phyloP scores from a whole-genome alignment of 1,140 invertebrate species.

The Anoplolepis gracilipes region DNA sequence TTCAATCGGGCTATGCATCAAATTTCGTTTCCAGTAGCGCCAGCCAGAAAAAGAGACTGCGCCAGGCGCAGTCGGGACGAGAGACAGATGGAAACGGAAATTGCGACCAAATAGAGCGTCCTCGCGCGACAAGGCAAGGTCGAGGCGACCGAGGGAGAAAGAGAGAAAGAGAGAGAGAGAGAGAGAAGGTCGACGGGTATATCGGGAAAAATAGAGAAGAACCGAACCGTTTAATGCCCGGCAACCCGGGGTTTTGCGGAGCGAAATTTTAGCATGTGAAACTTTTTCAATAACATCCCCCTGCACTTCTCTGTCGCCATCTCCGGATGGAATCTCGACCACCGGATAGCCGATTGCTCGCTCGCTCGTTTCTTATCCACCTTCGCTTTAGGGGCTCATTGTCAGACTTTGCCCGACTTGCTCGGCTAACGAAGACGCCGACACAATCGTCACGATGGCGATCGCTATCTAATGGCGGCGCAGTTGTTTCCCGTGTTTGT shows the following conservation, averaged over 20 bases:
- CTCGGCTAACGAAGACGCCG: slow-evolving; percentile 33
- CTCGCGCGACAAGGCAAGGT: slow-evolving; percentile 30
- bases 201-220: slow-evolving; percentile 63
- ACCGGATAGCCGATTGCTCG: neutral
- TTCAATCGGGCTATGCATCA: slow-evolving; percentile 62
- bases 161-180: no score
- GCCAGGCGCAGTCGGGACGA: slow-evolving; percentile 46
- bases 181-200: neutral
- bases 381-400: neutral
- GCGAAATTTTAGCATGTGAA: slow-evolving; percentile 46
- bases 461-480: slow-evolving; percentile 1
- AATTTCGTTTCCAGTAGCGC: slow-evolving; percentile 65
- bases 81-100: slow-evolving; percentile 72
- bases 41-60: no score
- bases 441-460: slow-evolving; percentile 11
- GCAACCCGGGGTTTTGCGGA: neutral
- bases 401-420: neutral
- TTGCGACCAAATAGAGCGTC: slow-evolving; percentile 65
- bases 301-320: neutral
- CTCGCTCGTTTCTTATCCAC: neutral
- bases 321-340: neutral
- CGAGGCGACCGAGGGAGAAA: neutral
- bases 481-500: neutral
- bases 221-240: slow-evolving; percentile 45
- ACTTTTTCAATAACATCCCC: slow-evolving; percentile 56